Percentiles rank a stretch among this genome's conserved stretches.
phyloP scores from a whole-genome alignment of 1,140 invertebrate species.

The Hypothenemus hampei region DNA sequence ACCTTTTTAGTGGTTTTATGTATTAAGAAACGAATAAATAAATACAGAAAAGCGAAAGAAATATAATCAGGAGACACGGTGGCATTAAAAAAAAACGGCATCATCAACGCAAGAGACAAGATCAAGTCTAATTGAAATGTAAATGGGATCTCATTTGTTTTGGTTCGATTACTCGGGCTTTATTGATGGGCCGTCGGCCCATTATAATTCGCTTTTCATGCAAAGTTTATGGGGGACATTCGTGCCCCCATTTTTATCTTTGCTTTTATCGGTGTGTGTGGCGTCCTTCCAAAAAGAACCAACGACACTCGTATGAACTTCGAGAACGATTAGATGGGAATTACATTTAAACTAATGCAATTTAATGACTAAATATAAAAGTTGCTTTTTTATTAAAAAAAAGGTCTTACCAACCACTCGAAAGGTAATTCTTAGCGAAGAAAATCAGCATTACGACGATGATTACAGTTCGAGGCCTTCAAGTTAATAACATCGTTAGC shows the following conservation, averaged over 20 bases:
- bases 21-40: no score
- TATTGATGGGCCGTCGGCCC: constrained; percentile 24
- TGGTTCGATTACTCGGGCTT: constrained; percentile 27
- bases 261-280: constrained; percentile 2
- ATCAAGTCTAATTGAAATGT: constrained; percentile 28
- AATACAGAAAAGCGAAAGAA: background rate
- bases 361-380: background rate
- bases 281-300: background rate
- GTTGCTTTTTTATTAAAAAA: background rate
- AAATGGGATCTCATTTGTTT: constrained; percentile 29
- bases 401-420: background rate
- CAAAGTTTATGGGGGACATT: constrained; percentile 25
- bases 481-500: constrained; percentile 21
- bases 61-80: constrained; percentile 7
- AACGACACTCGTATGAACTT: background rate
- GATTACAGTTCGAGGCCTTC: constrained; percentile 20
- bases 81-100: constrained; percentile 16
- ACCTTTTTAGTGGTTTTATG: no score
- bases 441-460: constrained; percentile 20
- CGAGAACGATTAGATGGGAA: background rate
- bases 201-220: constrained; percentile 28
- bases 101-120: constrained; percentile 21
- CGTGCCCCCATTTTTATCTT: constrained; percentile 8
- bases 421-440: constrained; percentile 20
- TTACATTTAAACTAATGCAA: background rate